Evolutionary conservation across 1,140 invertebrate genomes (phyloP), one percentile per base, ranked within the genome.

Genomic region (Heliconius hewitsoni): DNA sequence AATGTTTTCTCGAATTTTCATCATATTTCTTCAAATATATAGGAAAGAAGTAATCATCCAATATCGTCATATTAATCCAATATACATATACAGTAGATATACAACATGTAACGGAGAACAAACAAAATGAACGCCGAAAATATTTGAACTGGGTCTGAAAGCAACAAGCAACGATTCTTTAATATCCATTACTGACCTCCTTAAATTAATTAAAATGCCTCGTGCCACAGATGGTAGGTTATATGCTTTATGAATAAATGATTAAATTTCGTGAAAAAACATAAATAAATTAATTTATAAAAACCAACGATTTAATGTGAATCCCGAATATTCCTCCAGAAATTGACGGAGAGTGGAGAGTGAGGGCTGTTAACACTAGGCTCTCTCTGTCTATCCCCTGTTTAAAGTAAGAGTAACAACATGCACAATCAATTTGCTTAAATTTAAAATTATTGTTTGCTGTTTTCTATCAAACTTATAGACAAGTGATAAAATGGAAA

Each of bases 151-250:
- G 78, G 74, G 50, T 76, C 71, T 80, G 50, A 72, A 34, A 50
- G 60, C 78, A 76, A 76, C 42, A 72, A 71, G 78, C 66, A 55
- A 50, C 60, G 42, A 75, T 79, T 80, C 73, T 80, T 80, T 57
- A 80, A 72, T 72, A 76, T 76, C 78, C 78, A 80, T 80, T 76
- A 80, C 73, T 76, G 78, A 73, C 73, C 75, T 71, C 55, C 78
- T 75, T 73, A 71, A 80, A 76, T 80, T 80, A 80, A 80, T 80
- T 80, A 80, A 80, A 80, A 76, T 80, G 78, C 70, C 74, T 72
- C 52, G 78, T 76, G 78, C 55, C 74, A 50, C 74, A 76, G 66
- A 30, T 76, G 73, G 74, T 57, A 72, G 73, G 74, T 71, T 76
- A 57, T 74, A 23, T 78, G 9, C 42, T 70, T 34, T 78, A 70